These are phyloP conservation scores for Cirrhinus molitorella DNA, from an alignment of 2,797 vertebrate species.

Conservation along the genomic window DNA sequence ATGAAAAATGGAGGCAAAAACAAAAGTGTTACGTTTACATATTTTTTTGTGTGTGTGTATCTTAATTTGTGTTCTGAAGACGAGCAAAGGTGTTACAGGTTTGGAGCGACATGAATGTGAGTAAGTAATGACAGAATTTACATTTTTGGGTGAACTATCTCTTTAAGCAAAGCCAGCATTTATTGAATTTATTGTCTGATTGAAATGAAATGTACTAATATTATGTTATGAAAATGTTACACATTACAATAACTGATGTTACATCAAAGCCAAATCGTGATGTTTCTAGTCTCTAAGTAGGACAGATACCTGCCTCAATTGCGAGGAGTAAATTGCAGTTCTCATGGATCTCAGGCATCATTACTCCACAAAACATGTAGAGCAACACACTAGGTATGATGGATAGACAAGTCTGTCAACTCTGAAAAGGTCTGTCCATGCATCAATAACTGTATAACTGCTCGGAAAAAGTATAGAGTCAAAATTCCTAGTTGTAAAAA, in stretches of 20 bases:
- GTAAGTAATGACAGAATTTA: too few species aligned
- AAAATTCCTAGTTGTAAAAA: background rate
- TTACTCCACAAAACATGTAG: slow-evolving; percentile 4
- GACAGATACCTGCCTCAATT: background rate
- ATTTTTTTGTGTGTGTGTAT: too few species aligned
- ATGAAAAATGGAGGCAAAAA: too few species aligned
- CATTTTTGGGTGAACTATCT: too few species aligned
- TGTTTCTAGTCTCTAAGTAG: background rate
- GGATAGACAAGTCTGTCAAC: background rate
- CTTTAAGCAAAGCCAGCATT: background rate
- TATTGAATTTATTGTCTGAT: background rate
- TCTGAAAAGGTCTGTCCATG: background rate
- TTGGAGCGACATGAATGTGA: too few species aligned
- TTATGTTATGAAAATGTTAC: background rate
- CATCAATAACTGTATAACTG: background rate
- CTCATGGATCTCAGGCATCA: background rate
- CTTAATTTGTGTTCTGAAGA: too few species aligned
- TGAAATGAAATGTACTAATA: background rate
- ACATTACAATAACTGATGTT: background rate
- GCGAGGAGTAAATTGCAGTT: background rate
- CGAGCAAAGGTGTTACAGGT: too few species aligned
- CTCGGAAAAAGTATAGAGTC: background rate
- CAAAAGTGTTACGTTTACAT: too few species aligned
- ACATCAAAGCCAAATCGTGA: background rate
- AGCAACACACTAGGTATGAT: background rate